phyloP scores from a whole-genome alignment of 2,113 vertebrate species.

The Centropus bengalensis region DNA sequence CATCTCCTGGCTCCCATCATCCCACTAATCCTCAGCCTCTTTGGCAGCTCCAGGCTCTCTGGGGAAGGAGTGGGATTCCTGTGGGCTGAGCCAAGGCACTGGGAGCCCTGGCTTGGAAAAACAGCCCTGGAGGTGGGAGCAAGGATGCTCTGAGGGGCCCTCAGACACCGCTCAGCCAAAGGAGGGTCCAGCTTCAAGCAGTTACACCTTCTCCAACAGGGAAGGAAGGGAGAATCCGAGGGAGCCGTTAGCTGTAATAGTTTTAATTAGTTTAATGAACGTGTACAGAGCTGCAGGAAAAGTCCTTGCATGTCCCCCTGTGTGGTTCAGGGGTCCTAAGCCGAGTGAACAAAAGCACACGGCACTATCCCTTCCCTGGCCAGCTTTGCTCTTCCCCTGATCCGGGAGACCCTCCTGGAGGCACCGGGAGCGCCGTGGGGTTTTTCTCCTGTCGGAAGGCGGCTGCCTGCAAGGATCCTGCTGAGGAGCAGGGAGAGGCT shows the following conservation, averaged over 20 bases:
- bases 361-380: background rate
- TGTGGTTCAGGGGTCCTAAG: background rate
- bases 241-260: background rate
- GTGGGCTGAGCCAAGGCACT: background rate
- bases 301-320: fast-evolving
- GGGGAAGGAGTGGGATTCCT: background rate
- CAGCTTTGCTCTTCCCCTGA: background rate
- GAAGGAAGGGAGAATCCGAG: background rate
- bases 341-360: background rate
- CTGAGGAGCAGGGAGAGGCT: background rate
- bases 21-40: background rate
- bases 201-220: background rate
- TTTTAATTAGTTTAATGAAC: background rate
- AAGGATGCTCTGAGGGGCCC: background rate
- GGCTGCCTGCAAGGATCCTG: background rate
- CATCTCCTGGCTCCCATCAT: background rate
- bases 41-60: background rate
- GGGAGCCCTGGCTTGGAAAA: background rate
- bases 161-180: fast-evolving
- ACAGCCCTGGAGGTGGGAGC: background rate
- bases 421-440: too few species aligned
- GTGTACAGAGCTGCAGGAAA: background rate
- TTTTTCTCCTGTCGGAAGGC: background rate
- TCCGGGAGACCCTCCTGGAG: background rate
- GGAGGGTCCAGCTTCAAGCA: background rate